phyloP scores from a whole-genome alignment of 2,888 invertebrate genomes.

The Macrosoma leucophasiata region DNA sequence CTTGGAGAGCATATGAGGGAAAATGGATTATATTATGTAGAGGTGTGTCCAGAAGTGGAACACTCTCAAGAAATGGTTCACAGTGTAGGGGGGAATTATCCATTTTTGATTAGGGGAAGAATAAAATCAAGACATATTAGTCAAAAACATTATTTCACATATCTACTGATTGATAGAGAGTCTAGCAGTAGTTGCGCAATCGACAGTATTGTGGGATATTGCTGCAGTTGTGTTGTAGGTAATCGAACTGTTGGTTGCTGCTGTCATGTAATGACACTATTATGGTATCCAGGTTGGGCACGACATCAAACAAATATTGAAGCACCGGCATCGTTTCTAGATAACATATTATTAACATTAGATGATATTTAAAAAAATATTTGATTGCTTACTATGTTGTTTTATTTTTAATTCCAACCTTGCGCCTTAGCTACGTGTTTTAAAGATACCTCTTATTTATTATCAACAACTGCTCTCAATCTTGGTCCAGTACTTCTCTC shows the following conservation, averaged over 20 bases:
- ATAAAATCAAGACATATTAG: too few species aligned
- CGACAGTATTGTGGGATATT: slow-evolving; percentile 4
- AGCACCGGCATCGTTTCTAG: slow-evolving; percentile 7
- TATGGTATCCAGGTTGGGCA: slow-evolving; percentile 16
- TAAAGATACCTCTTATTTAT: too few species aligned
- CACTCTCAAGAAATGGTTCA: too few species aligned
- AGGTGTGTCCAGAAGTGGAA: too few species aligned
- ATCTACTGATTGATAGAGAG: too few species aligned
- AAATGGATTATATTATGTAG: slow-evolving; percentile 9
- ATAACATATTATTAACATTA: not conserved
- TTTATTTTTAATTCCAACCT: too few species aligned
- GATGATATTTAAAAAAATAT: not conserved
- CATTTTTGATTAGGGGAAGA: not conserved
- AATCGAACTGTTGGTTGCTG: slow-evolving; percentile 12
- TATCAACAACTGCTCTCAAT: too few species aligned
- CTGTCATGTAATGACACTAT: slow-evolving; percentile 12
- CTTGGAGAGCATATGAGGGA: slow-evolving; percentile 11
- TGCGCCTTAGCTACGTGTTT: too few species aligned
- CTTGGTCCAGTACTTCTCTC: too few species aligned
- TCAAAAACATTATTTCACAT: slow-evolving; percentile 7
- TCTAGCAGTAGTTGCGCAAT: too few species aligned
- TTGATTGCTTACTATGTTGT: too few species aligned
- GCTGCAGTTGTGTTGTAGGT: slow-evolving; percentile 9
- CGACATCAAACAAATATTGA: slow-evolving; percentile 3
- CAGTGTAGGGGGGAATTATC: not conserved